Percentiles rank a stretch among this genome's conserved stretches.
Conservation (phyloP, 2,888 invertebrate species). For the Nectonema munidae region DNA sequence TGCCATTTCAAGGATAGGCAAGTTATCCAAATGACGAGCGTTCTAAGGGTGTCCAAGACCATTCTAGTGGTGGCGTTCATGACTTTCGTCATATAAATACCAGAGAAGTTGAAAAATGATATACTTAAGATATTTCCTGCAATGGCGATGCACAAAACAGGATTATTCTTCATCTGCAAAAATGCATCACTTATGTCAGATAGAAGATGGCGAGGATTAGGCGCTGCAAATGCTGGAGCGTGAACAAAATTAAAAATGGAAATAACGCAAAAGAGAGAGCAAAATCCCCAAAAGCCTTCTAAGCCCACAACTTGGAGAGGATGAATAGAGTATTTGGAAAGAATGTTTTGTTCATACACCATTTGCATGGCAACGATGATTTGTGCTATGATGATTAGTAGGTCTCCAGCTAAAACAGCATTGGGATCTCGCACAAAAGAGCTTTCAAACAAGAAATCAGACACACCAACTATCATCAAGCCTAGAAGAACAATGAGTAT, state of each 20-base stretch:
- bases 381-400: slow-evolving; percentile 31
- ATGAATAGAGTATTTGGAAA: slow-evolving; percentile 47
- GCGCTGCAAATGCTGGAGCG: not conserved
- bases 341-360: slow-evolving; percentile 69
- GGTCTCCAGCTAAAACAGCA: slow-evolving; percentile 24
- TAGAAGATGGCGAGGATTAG: not conserved
- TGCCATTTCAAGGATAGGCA: slow-evolving; percentile 44
- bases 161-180: slow-evolving; percentile 1
- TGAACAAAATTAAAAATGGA: slow-evolving; percentile 8
- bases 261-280: not conserved
- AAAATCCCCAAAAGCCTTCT: slow-evolving; percentile 34
- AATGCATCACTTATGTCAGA: slow-evolving; percentile 9
- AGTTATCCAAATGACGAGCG: slow-evolving; percentile 55
- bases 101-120: slow-evolving; percentile 66
- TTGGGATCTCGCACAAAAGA: not conserved
- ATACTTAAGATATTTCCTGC: slow-evolving; percentile 47
- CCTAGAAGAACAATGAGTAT: slow-evolving; percentile 24
- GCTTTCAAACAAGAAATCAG: slow-evolving; percentile 20
- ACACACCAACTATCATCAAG: slow-evolving; percentile 23
- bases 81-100: slow-evolving; percentile 63
- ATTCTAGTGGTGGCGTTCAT: slow-evolving; percentile 60
- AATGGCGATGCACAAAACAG: slow-evolving; percentile 8
- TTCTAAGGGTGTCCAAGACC: slow-evolving; percentile 55
- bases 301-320: slow-evolving; percentile 64
- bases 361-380: slow-evolving; percentile 57